Percentiles rank a stretch among this genome's conserved stretches.
phyloP scores from a whole-genome alignment of 2,113 vertebrate genomes.

The Fregetta grallaria region DNA sequence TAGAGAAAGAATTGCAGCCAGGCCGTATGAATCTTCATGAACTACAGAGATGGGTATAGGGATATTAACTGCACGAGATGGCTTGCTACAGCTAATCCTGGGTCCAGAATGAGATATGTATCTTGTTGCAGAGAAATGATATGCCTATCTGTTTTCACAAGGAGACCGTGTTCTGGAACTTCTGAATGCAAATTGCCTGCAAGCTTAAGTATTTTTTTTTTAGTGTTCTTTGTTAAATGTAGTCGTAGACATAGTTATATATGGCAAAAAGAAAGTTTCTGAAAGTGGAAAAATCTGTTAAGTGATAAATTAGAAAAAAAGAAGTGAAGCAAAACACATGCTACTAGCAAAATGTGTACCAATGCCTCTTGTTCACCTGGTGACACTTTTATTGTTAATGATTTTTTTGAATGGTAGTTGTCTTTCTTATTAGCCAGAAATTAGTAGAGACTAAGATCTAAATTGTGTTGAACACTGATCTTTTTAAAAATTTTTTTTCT shows the following conservation, averaged over 20 bases:
- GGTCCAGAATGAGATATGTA: neutral
- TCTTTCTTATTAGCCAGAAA: neutral
- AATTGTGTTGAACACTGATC: neutral
- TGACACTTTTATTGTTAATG: neutral
- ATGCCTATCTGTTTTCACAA: neutral
- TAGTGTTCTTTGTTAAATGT: neutral
- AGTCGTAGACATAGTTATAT: neutral
- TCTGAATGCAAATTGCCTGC: neutral
- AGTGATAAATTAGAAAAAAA: neutral
- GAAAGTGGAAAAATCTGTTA: neutral
- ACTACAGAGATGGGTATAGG: neutral
- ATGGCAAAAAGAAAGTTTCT: neutral
- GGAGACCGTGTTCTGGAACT: neutral
- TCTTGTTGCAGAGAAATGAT: neutral
- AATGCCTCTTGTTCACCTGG: neutral
- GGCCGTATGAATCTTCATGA: neutral
- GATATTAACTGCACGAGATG: neutral
- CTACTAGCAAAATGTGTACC: neutral
- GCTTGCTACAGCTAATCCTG: neutral
- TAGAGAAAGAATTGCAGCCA: neutral
- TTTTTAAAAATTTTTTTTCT: neutral
- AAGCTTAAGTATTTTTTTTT: neutral
- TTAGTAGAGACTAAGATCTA: neutral
- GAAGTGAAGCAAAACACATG: neutral
- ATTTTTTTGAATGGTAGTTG: neutral